Conservation (phyloP, 2,888 invertebrate genomes). For the Neoitamus cyanurus region DNA sequence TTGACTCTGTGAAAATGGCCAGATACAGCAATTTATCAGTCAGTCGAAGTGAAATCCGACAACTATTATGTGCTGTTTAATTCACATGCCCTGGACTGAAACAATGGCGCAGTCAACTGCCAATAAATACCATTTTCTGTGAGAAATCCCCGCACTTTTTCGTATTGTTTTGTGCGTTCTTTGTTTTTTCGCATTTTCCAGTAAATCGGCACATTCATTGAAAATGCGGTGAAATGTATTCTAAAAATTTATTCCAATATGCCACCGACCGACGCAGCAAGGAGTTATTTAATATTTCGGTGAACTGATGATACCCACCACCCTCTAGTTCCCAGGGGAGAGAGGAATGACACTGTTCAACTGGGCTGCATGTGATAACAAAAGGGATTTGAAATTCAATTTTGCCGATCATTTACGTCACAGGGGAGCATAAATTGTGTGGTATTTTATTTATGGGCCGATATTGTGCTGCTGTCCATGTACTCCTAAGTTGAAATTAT, state of each 20-base stretch:
- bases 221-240: not conserved
- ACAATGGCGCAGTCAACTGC: not conserved
- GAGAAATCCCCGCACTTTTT: not conserved
- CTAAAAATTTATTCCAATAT: not conserved
- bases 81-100: not conserved
- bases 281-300: not conserved
- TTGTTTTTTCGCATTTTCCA: not conserved
- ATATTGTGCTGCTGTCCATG: not conserved
- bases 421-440: not conserved
- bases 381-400: conserved; percentile 5
- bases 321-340: not conserved
- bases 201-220: not conserved
- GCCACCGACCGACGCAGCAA: not conserved
- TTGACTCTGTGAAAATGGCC: not conserved
- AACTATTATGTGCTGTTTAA: not conserved
- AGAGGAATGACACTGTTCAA: not conserved
- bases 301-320: not conserved
- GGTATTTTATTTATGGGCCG: not conserved
- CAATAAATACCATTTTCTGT: not conserved
- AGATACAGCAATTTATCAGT: not conserved
- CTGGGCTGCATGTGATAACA: not conserved
- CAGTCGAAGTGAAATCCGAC: not conserved
- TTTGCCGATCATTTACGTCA: not conserved
- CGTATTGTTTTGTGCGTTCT: not conserved
- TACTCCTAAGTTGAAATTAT: not conserved